A percentile compares a stretch with the other conserved stretches of the same genome.
phyloP scores from a whole-genome alignment of 2,888 invertebrate species.

The Cordilura impudica region DNA sequence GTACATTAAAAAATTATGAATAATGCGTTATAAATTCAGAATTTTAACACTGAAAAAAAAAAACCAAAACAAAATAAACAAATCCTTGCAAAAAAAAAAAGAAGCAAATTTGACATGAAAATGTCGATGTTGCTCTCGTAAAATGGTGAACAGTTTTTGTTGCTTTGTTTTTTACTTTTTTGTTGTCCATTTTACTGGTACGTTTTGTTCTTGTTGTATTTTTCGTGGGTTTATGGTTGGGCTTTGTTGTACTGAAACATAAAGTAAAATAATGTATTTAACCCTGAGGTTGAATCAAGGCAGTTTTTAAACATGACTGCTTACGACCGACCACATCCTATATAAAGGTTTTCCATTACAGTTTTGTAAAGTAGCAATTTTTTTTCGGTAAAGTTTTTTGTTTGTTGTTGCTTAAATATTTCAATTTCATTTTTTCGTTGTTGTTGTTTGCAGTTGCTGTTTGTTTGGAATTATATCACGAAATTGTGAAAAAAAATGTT shows the following conservation, averaged over 20 bases:
- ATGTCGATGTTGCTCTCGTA: slow-evolving; percentile 26
- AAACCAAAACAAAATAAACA: slow-evolving; percentile 22
- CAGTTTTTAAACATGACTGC: slow-evolving; percentile 56
- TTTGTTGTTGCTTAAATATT: slow-evolving; percentile 33
- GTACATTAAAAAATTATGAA: slow-evolving; percentile 26
- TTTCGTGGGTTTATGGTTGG: slow-evolving; percentile 16
- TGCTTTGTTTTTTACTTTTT: background rate
- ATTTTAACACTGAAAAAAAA: slow-evolving; percentile 36
- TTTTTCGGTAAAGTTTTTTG: slow-evolving; percentile 12
- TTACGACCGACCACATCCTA: slow-evolving; percentile 51
- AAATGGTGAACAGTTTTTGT: background rate
- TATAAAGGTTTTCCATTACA: slow-evolving; percentile 52
- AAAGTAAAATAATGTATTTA: slow-evolving; percentile 53
- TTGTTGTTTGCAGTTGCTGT: slow-evolving; percentile 39
- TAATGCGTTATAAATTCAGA: slow-evolving; percentile 50
- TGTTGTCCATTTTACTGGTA: background rate
- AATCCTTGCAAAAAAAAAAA: background rate
- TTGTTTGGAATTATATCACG: slow-evolving; percentile 32
- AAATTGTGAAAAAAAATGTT: slow-evolving; percentile 25
- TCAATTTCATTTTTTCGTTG: slow-evolving; percentile 25
- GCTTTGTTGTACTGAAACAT: slow-evolving; percentile 2
- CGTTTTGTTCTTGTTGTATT: background rate
- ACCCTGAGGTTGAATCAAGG: slow-evolving; percentile 46
- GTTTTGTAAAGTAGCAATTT: slow-evolving; percentile 49
- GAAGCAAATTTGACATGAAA: background rate